Conservation (phyloP, 2,113 vertebrate genomes). For the Forbesichthys papilliferus region DNA sequence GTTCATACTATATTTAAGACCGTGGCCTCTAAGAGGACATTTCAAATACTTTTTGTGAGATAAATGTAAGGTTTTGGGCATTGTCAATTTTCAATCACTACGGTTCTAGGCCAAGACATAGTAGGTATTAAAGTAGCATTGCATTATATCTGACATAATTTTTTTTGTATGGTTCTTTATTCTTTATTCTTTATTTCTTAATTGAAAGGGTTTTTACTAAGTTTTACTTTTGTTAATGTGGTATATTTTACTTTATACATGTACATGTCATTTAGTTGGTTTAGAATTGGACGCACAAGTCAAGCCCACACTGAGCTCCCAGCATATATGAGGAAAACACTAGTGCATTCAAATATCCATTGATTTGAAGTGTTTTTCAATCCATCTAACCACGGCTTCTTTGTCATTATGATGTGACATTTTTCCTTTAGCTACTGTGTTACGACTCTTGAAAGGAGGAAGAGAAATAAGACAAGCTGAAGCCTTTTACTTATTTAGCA, state of each 20-base stretch:
- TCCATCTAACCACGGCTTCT: slow-evolving; percentile 8
- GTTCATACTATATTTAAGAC: slow-evolving; percentile 18
- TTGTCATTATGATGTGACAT: slow-evolving; percentile 21
- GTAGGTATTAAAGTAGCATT: too few relatives aligned
- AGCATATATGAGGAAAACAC: background rate
- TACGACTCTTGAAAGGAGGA: background rate
- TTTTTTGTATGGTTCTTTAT: too few relatives aligned
- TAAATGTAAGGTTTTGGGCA: slow-evolving; percentile 3
- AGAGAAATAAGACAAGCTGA: slow-evolving; percentile 2
- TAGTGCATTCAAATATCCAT: slow-evolving; percentile 14
- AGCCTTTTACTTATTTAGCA: background rate
- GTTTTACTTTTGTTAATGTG: background rate
- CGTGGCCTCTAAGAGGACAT: slow-evolving; percentile 16
- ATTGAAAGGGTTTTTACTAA: background rate
- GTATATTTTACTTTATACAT: background rate
- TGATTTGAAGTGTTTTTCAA: slow-evolving; percentile 24
- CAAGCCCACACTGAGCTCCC: background rate
- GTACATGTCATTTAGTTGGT: slow-evolving; percentile 13
- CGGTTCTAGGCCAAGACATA: too few relatives aligned
- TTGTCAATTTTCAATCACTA: too few relatives aligned
- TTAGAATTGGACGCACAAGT: background rate
- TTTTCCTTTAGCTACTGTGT: slow-evolving; percentile 20
- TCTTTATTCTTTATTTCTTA: too few relatives aligned
- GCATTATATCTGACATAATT: too few relatives aligned
- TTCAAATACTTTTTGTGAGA: slow-evolving; percentile 44